Conservation (phyloP, 2,888 invertebrate genomes). For the Hydrotaea diabolus region DNA sequence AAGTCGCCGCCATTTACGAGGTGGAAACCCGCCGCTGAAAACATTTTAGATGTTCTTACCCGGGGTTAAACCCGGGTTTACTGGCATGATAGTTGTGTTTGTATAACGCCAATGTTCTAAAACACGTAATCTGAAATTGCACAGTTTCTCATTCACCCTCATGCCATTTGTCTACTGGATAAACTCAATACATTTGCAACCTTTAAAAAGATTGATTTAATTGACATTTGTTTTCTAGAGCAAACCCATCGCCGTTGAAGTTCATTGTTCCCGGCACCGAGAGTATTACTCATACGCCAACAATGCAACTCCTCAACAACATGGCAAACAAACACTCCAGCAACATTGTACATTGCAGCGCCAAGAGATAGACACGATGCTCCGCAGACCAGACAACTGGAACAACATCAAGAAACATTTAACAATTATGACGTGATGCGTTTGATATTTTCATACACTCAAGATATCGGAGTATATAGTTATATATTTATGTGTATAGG, state of each 20-base stretch:
- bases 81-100: too few relatives aligned
- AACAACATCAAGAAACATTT: constrained; percentile 54
- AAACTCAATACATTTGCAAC: neutral
- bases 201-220: constrained; percentile 18
- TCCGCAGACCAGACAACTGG: neutral
- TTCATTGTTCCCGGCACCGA: neutral
- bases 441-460: constrained; percentile 65
- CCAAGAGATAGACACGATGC: neutral
- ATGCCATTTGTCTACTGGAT: neutral
- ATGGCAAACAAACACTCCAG: neutral
- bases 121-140: too few relatives aligned
- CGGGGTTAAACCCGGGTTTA: too few relatives aligned
- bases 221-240: constrained; percentile 36
- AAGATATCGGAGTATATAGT: neutral
- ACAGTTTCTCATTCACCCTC: neutral
- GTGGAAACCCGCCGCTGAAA: too few relatives aligned
- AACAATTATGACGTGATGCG: constrained; percentile 72
- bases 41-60: too few relatives aligned
- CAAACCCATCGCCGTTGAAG: constrained; percentile 4
- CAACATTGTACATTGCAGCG: constrained; percentile 2
- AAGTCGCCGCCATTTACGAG: too few relatives aligned
- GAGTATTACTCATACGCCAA: constrained; percentile 63
- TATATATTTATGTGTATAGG: neutral
- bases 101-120: too few relatives aligned
- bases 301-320: constrained; percentile 29